A percentile compares a stretch with the other conserved stretches of the same genome.
Conservation (phyloP, 2,888 invertebrate genomes). For the Cetonia aurata region DNA sequence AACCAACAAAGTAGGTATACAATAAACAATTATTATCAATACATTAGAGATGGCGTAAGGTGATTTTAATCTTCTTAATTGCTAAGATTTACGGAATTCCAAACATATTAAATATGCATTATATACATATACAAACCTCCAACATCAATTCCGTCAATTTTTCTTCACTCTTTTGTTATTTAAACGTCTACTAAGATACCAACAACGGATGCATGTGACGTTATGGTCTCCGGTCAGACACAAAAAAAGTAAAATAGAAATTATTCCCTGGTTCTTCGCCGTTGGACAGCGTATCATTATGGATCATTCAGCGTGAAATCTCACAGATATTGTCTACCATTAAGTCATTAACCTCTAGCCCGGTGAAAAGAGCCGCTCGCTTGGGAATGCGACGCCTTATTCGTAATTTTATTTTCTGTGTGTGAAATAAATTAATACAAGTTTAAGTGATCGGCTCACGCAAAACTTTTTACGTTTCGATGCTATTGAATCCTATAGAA, state of each 20-base stretch:
- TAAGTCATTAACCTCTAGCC: conserved; percentile 59
- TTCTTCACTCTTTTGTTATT: conserved; percentile 8
- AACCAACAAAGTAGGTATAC: no score
- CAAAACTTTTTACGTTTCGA: conserved; percentile 15
- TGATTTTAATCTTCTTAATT: no score
- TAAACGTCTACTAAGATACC: conserved; percentile 26
- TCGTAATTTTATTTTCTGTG: conserved; percentile 43
- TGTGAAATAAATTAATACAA: conserved; percentile 39
- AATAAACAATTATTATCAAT: no score
- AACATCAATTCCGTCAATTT: conserved; percentile 1
- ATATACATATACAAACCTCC: no score
- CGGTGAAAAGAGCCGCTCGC: conserved; percentile 45
- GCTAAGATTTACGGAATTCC: no score
- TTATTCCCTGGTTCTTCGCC: conserved; percentile 44
- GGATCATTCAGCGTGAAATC: conserved; percentile 61
- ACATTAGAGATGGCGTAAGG: no score
- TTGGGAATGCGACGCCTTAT: conserved; percentile 44
- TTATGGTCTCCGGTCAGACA: conserved; percentile 50
- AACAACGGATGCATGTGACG: conserved; percentile 46
- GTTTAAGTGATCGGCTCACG: conserved; percentile 34
- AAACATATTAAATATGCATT: no score
- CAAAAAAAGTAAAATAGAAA: conserved; percentile 47
- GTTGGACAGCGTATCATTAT: conserved; percentile 55
- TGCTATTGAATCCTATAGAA: neutral
- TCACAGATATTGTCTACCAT: conserved; percentile 60